These are phyloP conservation scores for Gallinago nigripennis DNA, from an alignment of 2,797 vertebrate genomes.

Conservation along the genomic window DNA sequence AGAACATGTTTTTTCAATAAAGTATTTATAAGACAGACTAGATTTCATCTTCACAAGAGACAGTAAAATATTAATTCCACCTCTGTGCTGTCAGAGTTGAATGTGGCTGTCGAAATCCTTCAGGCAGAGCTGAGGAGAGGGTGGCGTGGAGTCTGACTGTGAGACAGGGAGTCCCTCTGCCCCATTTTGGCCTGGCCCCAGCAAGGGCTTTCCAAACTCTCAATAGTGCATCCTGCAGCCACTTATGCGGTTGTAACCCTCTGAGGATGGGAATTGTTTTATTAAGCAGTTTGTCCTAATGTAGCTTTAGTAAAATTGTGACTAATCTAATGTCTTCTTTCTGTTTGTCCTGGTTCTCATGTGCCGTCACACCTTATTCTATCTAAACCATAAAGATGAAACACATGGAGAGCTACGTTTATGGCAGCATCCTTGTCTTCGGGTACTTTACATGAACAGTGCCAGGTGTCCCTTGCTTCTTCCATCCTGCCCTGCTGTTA, in stretches of 20 bases:
- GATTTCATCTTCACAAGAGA: background rate
- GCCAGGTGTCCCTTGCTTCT: background rate
- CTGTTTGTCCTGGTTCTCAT: background rate
- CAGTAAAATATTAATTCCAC: background rate
- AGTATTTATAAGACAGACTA: background rate
- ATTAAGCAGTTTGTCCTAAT: background rate
- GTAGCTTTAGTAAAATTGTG: background rate
- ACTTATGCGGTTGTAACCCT: fast-evolving
- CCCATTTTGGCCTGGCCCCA: background rate
- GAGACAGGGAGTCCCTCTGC: fast-evolving
- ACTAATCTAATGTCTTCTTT: background rate
- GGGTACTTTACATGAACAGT: background rate
- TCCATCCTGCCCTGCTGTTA: background rate
- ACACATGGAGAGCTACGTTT: background rate
- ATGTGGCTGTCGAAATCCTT: background rate
- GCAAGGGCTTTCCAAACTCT: background rate
- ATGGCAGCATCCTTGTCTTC: background rate
- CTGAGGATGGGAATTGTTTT: background rate
- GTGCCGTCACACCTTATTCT: background rate
- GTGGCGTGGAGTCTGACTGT: fast-evolving
- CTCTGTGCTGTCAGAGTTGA: background rate
- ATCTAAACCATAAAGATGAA: background rate
- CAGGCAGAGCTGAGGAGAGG: background rate
- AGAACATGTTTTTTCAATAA: background rate
- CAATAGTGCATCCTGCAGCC: fast-evolving